Conservation (phyloP, 1,140 invertebrate genomes). For the Lerema accius region DNA sequence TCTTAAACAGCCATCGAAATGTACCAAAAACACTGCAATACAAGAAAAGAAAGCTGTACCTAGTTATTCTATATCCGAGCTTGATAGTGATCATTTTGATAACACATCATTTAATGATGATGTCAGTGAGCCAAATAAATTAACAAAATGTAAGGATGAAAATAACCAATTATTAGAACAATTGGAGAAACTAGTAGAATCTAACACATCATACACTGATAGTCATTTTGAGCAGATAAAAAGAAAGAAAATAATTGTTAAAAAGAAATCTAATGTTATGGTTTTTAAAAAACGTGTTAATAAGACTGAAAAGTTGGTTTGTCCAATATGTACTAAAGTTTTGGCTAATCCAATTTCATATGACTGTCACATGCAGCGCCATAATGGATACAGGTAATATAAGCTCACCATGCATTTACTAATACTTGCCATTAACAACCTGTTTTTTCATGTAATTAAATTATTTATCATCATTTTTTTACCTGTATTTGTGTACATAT, state of each 20-base stretch:
- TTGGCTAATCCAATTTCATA: slow-evolving; percentile 61
- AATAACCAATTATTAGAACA: slow-evolving; percentile 23
- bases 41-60: neutral
- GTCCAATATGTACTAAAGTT: slow-evolving; percentile 59
- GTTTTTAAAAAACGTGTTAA: slow-evolving; percentile 16
- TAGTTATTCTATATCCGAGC: neutral
- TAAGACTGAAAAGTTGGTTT: slow-evolving; percentile 39
- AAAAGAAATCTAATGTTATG: neutral
- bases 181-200: slow-evolving; percentile 29
- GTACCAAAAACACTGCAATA: neutral
- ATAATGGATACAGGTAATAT: slow-evolving; percentile 53
- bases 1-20: neutral
- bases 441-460: too few relatives aligned
- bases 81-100: neutral
- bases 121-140: neutral
- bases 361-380: slow-evolving; percentile 67
- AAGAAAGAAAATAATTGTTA: slow-evolving; percentile 11
- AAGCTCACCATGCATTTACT: too few relatives aligned
- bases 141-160: slow-evolving; percentile 6
- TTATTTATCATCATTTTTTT: too few relatives aligned
- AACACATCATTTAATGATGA: neutral
- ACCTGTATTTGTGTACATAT: too few relatives aligned
- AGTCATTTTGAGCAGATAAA: neutral
- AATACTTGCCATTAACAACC: too few relatives aligned
- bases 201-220: neutral